phyloP scores from a whole-genome alignment of 2,797 vertebrate species.

The Phataginus tricuspis region DNA sequence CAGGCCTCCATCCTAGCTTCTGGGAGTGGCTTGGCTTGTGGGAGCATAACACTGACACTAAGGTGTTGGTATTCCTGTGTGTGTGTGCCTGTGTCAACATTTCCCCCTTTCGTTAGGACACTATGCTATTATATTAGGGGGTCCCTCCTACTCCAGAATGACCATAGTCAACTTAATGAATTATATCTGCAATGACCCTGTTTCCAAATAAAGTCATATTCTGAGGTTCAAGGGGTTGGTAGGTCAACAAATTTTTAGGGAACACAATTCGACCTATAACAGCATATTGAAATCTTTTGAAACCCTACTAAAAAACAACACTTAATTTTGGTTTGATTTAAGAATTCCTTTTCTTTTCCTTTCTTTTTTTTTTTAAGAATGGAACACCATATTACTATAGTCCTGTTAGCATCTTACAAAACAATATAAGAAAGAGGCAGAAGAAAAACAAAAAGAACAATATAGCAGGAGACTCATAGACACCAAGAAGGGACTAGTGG shows the following conservation, averaged over 20 bases:
- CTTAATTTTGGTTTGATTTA: conserved; percentile 7
- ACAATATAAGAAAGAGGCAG: background rate
- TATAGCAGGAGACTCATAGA: no score
- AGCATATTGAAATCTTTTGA: background rate
- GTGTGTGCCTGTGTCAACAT: background rate
- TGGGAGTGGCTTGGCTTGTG: background rate
- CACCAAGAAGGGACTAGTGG: no score
- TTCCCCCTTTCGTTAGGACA: background rate
- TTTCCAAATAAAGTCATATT: background rate
- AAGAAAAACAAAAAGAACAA: background rate
- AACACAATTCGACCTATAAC: background rate
- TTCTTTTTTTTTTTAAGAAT: background rate
- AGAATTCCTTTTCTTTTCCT: background rate
- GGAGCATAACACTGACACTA: background rate
- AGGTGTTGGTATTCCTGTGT: background rate
- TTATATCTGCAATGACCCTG: background rate
- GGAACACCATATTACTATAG: background rate
- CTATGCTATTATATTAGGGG: background rate
- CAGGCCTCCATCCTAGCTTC: background rate
- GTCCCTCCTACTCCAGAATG: background rate
- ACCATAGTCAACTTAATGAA: background rate
- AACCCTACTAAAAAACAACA: background rate
- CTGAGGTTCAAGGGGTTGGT: background rate
- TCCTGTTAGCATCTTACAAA: background rate
- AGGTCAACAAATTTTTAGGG: background rate